These are phyloP conservation scores for Nephrotoma flavescens DNA, from an alignment of 2,888 invertebrate genomes.

Conservation along the genomic window DNA sequence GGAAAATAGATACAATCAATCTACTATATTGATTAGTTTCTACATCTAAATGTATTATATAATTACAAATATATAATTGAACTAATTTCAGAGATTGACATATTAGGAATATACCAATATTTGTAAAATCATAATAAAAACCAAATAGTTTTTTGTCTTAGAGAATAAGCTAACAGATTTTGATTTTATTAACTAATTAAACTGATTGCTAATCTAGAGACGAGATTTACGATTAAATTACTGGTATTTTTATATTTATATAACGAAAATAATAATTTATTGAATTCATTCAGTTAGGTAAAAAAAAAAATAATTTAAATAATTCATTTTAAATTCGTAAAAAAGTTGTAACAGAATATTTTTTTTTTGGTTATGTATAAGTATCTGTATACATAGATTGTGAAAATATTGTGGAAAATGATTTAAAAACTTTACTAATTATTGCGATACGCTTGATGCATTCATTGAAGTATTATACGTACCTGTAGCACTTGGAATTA, in stretches of 20 bases:
- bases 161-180: not conserved
- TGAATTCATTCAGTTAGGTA: not conserved
- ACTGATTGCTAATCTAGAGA: not conserved
- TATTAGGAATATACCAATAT: not conserved
- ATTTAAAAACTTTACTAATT: not conserved
- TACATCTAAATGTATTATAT: not conserved
- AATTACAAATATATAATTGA: not conserved
- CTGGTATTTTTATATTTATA: not conserved
- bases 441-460: not conserved
- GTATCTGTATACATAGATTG: too few relatives aligned
- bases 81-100: not conserved
- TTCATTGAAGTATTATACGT: not conserved
- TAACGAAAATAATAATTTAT: not conserved
- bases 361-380: too few relatives aligned
- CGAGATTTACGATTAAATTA: not conserved
- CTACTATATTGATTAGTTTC: not conserved
- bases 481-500: not conserved
- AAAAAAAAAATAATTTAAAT: not conserved
- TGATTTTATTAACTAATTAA: not conserved
- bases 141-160: not conserved
- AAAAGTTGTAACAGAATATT: not conserved
- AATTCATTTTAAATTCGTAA: not conserved
- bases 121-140: not conserved
- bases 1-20: not conserved
- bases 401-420: not conserved